Conservation (phyloP, 30 jellyfish, hydroid and myxozoan species). For the Pelagia noctiluca region DNA sequence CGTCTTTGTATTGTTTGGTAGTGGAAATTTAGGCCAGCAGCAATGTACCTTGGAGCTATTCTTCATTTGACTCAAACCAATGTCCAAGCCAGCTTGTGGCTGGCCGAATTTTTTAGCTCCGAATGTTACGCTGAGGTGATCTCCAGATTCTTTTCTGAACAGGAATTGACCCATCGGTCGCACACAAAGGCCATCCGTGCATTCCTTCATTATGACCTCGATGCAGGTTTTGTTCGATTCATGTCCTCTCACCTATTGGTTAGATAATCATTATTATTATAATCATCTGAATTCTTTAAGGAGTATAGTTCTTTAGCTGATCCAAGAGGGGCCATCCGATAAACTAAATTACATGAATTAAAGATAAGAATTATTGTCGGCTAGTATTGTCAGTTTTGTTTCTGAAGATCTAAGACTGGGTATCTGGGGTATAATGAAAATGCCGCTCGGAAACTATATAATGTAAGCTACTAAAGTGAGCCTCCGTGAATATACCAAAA, state of each 20-base stretch:
- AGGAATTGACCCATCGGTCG: constrained; percentile 24
- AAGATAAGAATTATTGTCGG: too few relatives aligned
- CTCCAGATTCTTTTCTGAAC: constrained; percentile 61
- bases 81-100: constrained; percentile 25
- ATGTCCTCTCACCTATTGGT: constrained; percentile 52
- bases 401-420: too few relatives aligned
- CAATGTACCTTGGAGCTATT: not conserved
- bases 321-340: too few relatives aligned
- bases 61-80: not conserved
- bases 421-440: too few relatives aligned
- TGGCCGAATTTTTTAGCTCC: constrained; percentile 39
- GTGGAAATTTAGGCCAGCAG: constrained; percentile 43
- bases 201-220: constrained; percentile 25
- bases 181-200: constrained; percentile 30
- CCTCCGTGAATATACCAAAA: too few relatives aligned
- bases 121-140: not conserved
- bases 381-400: too few relatives aligned
- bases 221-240: constrained; percentile 21
- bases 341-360: too few relatives aligned
- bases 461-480: too few relatives aligned
- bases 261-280: too few relatives aligned
- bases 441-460: too few relatives aligned
- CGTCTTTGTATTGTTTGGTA: constrained; percentile 31
- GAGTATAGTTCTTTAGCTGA: too few relatives aligned
- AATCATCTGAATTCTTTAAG: too few relatives aligned